These are phyloP conservation scores for Carterocephalus palaemon DNA, from an alignment of 2,888 invertebrate species.

Conservation along the genomic window DNA sequence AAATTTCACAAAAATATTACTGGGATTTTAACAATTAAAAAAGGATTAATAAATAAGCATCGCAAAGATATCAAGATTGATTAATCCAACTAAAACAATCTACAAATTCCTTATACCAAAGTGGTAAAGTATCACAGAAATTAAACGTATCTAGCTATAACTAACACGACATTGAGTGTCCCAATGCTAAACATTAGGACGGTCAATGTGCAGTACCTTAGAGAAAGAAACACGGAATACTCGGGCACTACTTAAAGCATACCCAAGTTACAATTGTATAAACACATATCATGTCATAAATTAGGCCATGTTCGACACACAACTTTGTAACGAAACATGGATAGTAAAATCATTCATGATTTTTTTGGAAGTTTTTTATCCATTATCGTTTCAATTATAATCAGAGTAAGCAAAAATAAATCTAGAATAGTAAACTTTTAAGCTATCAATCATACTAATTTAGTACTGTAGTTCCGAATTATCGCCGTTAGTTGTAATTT, in stretches of 20 bases:
- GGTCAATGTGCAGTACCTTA: constrained; percentile 47
- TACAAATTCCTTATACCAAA: constrained; percentile 72
- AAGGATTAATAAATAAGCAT: constrained; percentile 28
- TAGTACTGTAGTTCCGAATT: constrained; percentile 43
- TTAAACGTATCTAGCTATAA: constrained; percentile 75
- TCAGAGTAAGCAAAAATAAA: constrained; percentile 26
- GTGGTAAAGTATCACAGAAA: constrained; percentile 78
- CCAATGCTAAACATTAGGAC: constrained; percentile 55
- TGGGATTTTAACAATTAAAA: constrained; percentile 19
- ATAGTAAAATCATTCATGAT: constrained; percentile 29
- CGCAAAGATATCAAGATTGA: constrained; percentile 30
- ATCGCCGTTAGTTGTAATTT: constrained; percentile 57
- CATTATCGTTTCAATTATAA: constrained; percentile 26
- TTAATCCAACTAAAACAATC: constrained; percentile 47
- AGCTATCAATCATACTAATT: constrained; percentile 21
- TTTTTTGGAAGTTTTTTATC: constrained; percentile 26
- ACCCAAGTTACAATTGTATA: constrained; percentile 32
- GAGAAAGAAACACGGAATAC: constrained; percentile 28
- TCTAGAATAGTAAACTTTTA: constrained; percentile 22
- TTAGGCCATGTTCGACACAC: constrained; percentile 41
- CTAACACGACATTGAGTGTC: constrained; percentile 59
- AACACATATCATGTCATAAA: constrained; percentile 31
- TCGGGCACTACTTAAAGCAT: constrained; percentile 48
- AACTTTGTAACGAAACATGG: constrained; percentile 24
- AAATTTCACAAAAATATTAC: neutral